A percentile compares a stretch with the other conserved stretches of the same genome.
phyloP scores from a whole-genome alignment of 2,888 invertebrate genomes.

The Dasypolia templi region DNA sequence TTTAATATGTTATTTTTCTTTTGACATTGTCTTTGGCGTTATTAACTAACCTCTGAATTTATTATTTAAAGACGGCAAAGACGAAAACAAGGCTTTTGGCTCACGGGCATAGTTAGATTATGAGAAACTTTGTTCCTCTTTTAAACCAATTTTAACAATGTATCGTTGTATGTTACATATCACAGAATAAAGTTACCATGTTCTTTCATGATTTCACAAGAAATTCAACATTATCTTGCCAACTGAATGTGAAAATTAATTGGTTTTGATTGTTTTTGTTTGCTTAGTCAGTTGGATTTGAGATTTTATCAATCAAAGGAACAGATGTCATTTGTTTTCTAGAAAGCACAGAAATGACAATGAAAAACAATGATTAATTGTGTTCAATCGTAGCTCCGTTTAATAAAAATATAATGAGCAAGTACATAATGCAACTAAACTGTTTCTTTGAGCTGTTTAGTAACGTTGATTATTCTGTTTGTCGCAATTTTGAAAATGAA shows the following conservation, averaged over 20 bases:
- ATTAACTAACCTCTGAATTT: slow-evolving; percentile 10
- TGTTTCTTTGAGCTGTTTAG: background rate
- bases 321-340: background rate
- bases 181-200: background rate
- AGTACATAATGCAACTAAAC: background rate
- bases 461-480: background rate
- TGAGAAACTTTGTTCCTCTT: background rate
- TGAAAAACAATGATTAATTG: slow-evolving; percentile 5
- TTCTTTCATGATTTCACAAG: background rate
- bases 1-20: slow-evolving; percentile 30
- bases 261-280: background rate
- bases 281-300: background rate
- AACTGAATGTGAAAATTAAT: slow-evolving; percentile 2
- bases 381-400: slow-evolving; percentile 2
- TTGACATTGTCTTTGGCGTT: slow-evolving; percentile 7
- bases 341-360: background rate
- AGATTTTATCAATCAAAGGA: slow-evolving; percentile 14
- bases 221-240: background rate
- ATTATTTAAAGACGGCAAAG: background rate
- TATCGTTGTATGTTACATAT: background rate
- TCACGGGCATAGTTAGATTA: background rate
- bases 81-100: background rate
- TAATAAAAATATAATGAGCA: background rate
- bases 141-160: background rate
- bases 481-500: slow-evolving; percentile 8